Percentiles rank a stretch among this genome's conserved stretches.
Conservation (phyloP, 1,140 invertebrate species). For the Apis laboriosa region DNA sequence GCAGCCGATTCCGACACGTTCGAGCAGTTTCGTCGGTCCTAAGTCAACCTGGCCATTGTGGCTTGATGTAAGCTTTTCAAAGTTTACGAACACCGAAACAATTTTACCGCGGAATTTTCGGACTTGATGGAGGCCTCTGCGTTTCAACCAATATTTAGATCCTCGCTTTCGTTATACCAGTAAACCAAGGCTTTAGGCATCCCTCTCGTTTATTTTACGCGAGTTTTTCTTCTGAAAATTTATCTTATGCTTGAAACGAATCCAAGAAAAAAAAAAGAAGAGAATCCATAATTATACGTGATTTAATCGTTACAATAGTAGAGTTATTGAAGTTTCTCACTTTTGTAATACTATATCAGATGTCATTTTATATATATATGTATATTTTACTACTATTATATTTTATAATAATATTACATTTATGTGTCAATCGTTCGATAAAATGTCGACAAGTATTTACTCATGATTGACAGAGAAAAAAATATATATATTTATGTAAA, state of each 20-base stretch:
- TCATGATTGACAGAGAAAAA: no score
- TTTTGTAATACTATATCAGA: no score
- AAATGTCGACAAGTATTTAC: no score
- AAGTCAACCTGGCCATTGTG: conserved; percentile 56
- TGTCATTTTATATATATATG: no score
- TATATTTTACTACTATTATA: no score
- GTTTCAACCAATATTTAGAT: conserved; percentile 1
- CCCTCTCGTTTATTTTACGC: neutral
- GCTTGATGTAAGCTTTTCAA: conserved; percentile 14
- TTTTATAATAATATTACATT: no score
- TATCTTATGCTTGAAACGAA: neutral
- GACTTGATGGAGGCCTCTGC: neutral
- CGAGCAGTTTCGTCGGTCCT: conserved; percentile 53
- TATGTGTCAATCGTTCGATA: no score
- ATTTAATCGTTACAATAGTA: no score
- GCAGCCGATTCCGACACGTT: conserved; percentile 56
- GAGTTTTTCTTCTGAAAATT: neutral
- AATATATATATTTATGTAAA: neutral
- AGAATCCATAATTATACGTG: no score
- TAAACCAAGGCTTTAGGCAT: neutral
- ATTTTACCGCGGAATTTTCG: neutral
- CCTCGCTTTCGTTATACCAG: neutral
- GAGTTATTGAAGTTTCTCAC: no score
- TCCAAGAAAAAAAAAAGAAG: no score
- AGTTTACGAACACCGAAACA: conserved; percentile 28